Conservation (phyloP, 2,797 vertebrate genomes). For the Catostomus latipinnis region DNA sequence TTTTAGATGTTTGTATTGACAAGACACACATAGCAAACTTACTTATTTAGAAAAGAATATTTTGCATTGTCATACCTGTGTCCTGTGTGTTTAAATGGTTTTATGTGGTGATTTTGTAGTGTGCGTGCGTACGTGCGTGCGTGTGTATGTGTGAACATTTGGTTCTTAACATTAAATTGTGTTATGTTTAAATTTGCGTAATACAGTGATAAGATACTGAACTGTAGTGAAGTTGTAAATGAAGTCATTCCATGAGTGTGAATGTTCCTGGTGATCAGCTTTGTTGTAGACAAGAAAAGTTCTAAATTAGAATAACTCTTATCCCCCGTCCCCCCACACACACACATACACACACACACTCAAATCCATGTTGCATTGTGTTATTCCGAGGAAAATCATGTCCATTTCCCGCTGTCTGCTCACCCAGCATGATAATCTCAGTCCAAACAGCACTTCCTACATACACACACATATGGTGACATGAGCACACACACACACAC, state of each 20-base stretch:
- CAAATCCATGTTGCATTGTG: not conserved
- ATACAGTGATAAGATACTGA: not conserved
- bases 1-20: not conserved
- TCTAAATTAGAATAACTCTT: not conserved
- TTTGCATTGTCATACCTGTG: not conserved
- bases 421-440: slow-evolving; percentile 75
- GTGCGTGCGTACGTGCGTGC: no score
- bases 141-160: not conserved
- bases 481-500: slow-evolving; percentile 41
- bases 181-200: no score
- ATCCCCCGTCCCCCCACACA: not conserved
- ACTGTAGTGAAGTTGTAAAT: not conserved
- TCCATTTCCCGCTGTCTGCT: slow-evolving; percentile 71
- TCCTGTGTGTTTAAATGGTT: not conserved
- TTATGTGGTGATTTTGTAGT: not conserved
- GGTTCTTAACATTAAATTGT: not conserved
- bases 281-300: not conserved
- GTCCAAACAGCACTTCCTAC: slow-evolving; percentile 78
- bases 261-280: not conserved
- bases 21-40: not conserved
- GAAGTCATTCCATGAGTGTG: not conserved
- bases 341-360: not conserved
- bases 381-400: slow-evolving; percentile 48
- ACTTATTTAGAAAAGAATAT: not conserved
- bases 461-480: slow-evolving; percentile 19